Percentiles rank a stretch among this genome's conserved stretches.
phyloP scores from a whole-genome alignment of 1,140 invertebrate species.

The Penaeus indicus region DNA sequence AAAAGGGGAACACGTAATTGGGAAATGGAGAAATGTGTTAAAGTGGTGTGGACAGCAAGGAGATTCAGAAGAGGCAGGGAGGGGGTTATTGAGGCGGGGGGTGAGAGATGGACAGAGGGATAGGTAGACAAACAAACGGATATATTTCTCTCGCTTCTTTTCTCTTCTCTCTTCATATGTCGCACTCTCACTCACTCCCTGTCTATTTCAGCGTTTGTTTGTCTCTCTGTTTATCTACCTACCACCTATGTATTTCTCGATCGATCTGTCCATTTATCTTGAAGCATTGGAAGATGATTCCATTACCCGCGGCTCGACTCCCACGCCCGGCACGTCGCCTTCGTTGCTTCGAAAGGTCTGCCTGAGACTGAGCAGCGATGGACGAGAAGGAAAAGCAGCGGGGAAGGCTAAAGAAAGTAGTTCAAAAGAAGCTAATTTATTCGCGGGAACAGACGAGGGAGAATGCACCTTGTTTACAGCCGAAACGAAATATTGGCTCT shows the following conservation, averaged over 20 bases:
- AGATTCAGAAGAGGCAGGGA: not conserved
- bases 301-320: too few relatives aligned
- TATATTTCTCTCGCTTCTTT: not conserved
- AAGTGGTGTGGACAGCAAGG: not conserved
- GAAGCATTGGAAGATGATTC: too few relatives aligned
- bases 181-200: not conserved
- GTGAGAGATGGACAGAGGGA: not conserved
- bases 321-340: too few relatives aligned
- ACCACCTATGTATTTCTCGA: too few relatives aligned
- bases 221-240: not conserved
- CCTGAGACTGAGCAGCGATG: not conserved
- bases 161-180: not conserved
- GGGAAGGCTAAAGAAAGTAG: not conserved
- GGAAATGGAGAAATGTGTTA: constrained; percentile 7
- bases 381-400: constrained; percentile 27
- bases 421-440: not conserved
- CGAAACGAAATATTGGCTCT: too few relatives aligned
- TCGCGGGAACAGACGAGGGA: not conserved
- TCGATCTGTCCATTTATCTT: too few relatives aligned
- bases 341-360: too few relatives aligned
- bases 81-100: not conserved
- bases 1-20: not conserved
- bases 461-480: too few relatives aligned
- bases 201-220: not conserved
- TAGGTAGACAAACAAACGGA: too few relatives aligned